phyloP scores from a whole-genome alignment of 2,797 vertebrate species.

The Sciurus carolinensis region DNA sequence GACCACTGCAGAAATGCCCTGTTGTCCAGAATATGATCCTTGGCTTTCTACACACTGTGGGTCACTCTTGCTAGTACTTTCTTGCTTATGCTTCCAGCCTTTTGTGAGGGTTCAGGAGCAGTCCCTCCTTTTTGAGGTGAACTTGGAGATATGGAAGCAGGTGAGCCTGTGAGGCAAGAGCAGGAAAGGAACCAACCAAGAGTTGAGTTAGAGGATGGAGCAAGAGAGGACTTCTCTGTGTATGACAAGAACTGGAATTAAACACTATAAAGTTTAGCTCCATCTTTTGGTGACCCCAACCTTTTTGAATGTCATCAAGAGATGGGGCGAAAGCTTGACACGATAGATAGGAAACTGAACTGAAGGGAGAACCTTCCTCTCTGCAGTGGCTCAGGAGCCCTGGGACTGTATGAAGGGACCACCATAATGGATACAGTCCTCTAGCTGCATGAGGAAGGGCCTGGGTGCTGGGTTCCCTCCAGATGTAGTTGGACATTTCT shows the following conservation, averaged over 20 bases:
- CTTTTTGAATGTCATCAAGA: not conserved
- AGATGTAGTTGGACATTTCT: conserved; percentile 38
- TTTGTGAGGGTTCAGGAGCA: not conserved
- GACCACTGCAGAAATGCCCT: conserved; percentile 53
- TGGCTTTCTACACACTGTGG: not conserved
- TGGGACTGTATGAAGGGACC: not conserved
- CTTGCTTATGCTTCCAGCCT: not conserved
- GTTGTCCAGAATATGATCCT: not conserved
- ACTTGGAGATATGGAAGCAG: not conserved
- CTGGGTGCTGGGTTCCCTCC: conserved; percentile 22
- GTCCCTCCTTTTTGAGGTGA: not conserved
- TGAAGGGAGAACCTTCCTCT: not conserved
- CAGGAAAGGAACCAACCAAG: not conserved
- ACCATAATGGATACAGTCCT: not conserved
- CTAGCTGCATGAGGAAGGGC: not conserved
- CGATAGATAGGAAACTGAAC: not conserved
- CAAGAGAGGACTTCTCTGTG: not conserved
- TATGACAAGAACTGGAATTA: not conserved
- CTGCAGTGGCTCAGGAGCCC: not conserved
- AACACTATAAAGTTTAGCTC: conserved; percentile 7
- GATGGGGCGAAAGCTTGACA: not conserved
- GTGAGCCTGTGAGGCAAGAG: not conserved
- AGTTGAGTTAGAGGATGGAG: not conserved
- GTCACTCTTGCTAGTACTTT: not conserved
- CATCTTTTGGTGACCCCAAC: not conserved